Evolutionary conservation across 2,797 vertebrate species (phyloP), one percentile per base, ranked within the genome.

Genomic region (Labroides dimidiatus): DNA sequence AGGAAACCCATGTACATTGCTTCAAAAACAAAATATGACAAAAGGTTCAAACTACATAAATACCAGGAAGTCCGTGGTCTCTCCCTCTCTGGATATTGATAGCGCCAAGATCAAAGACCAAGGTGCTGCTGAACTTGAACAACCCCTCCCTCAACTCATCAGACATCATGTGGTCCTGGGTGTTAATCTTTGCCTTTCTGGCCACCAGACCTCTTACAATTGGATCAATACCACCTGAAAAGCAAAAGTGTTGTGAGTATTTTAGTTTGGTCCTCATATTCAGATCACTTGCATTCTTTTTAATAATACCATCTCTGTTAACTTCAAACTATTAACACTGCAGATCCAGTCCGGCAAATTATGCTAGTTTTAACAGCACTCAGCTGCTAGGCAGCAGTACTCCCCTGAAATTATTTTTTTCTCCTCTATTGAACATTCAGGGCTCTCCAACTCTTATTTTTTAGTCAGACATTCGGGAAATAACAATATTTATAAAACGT

Each of bases 41-140:
- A 5, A 44, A 10, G 4, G 2, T 17, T 17, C n/a, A n/a, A 44
- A 1, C 27, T 0, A 12, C 24, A 56, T 27, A 11, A 56, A 42
- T 93, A 97, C 96, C 95, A 59, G 95, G 95, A 43, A 96, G 78
- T 21, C 93, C 96, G 0, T 97, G 96, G 69, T 98, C 97, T 77
- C 96, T 92, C 27, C 95, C 82, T 13, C 95, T 90, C 59, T 99
- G 96, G 77, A 97, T 49, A 80, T 98, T 97, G 16, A 99, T 84
- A 10, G 96, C 14, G 1, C 79, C 95, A 64, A 99, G 90, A 80
- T 98, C 96, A 53, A 95, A 78, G 0, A 92, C 87, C 66, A 94
- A 3, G 0, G 42, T 2, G 0, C 10, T 0, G 0, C 63, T 54
- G 64, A 94, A 93, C 19, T 89, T 39, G 44, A 94, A 94, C n/a